Evolutionary conservation across 2,113 vertebrate genomes (phyloP).

Genomic region (Sturnus vulgaris): DNA sequence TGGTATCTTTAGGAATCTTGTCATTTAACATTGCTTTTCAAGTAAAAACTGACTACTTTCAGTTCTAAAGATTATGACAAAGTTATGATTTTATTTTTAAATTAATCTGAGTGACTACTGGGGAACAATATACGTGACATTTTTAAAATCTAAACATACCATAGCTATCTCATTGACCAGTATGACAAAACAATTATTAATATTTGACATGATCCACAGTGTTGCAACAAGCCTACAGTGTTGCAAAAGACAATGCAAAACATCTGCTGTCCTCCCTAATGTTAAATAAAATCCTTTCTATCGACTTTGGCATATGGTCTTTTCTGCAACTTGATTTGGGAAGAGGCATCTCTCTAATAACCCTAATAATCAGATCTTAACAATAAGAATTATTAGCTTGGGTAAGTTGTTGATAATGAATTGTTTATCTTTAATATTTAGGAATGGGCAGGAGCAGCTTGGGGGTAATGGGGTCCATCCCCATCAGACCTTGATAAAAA

Average conservation of each 20-base stretch:
- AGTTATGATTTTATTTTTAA: neutral
- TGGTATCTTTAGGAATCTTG: neutral
- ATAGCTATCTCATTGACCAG: neutral
- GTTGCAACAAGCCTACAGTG: neutral
- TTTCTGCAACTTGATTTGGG: neutral
- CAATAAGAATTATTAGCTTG: neutral
- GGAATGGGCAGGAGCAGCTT: neutral
- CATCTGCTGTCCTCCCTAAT: neutral
- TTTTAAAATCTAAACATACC: neutral
- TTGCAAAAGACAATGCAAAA: neutral
- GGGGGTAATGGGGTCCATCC: fast-evolving
- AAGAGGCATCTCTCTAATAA: neutral
- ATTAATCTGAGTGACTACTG: neutral
- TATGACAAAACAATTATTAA: neutral
- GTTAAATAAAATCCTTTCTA: neutral
- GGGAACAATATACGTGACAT: neutral
- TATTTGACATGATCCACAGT: neutral
- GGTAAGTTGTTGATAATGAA: neutral
- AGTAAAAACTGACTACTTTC: neutral
- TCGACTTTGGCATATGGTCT: neutral
- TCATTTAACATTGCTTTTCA: neutral
- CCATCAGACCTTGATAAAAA: neutral
- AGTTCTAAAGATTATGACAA: neutral
- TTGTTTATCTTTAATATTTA: neutral
- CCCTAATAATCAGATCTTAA: neutral